These are phyloP conservation scores for Sminthopsis crassicaudata DNA, from an alignment of 2,113 vertebrate species.

Conservation along the genomic window DNA sequence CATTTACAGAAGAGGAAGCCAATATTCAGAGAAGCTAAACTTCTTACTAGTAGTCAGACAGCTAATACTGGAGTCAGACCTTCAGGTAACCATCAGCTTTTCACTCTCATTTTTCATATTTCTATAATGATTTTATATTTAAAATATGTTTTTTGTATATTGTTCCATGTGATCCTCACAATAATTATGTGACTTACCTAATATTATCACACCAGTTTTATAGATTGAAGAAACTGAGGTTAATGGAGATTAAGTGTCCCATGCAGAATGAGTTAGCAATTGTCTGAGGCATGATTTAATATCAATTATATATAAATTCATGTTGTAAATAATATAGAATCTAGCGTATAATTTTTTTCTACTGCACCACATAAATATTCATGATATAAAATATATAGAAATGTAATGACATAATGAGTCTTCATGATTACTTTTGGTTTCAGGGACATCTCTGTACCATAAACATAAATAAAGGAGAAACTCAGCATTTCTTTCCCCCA, in stretches of 20 bases:
- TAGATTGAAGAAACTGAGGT: neutral
- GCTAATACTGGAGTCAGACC: too few relatives aligned
- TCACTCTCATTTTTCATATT: neutral
- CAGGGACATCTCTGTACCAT: neutral
- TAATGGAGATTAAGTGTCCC: neutral
- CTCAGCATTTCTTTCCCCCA: neutral
- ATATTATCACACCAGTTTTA: neutral
- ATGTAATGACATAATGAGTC: neutral
- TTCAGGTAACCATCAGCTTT: too few relatives aligned
- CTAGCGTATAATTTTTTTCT: neutral
- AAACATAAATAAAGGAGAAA: slow-evolving; percentile 33
- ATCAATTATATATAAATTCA: neutral
- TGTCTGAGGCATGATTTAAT: neutral
- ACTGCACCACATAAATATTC: neutral
- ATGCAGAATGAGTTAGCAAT: neutral
- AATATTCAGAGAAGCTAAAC: too few relatives aligned
- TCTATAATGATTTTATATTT: neutral
- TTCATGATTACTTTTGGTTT: neutral
- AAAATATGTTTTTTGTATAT: neutral
- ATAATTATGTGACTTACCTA: neutral
- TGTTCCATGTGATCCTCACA: neutral
- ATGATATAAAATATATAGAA: neutral
- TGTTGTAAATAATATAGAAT: neutral
- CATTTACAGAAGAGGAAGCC: too few relatives aligned
- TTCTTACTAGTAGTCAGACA: too few relatives aligned